phyloP scores from a whole-genome alignment of 2,888 invertebrate genomes.

The Nysson spinosus region DNA sequence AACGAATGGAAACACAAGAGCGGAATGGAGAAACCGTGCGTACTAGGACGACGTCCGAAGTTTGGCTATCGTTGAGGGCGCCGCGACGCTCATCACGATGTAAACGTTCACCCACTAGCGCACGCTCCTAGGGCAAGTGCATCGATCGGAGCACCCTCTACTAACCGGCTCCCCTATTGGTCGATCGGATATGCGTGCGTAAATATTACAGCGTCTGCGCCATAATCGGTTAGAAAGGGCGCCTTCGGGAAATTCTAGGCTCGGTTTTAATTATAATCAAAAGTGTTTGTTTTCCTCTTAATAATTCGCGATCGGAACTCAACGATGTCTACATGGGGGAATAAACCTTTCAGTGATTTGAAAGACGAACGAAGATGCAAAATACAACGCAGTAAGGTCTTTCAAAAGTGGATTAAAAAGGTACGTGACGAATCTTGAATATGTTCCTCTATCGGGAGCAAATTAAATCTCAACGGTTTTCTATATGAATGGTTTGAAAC shows the following conservation, averaged over 20 bases:
- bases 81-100: conserved; percentile 46
- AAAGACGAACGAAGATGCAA: too few relatives aligned
- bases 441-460: too few relatives aligned
- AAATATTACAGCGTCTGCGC: not conserved
- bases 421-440: too few relatives aligned
- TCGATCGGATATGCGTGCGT: conserved; percentile 20
- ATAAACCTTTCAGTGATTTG: too few relatives aligned
- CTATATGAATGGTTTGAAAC: too few relatives aligned
- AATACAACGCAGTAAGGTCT: too few relatives aligned
- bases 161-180: conserved; percentile 48
- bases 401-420: too few relatives aligned
- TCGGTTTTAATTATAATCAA: too few relatives aligned
- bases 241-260: conserved; percentile 21
- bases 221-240: conserved; percentile 41
- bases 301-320: too few relatives aligned
- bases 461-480: too few relatives aligned
- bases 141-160: conserved; percentile 63
- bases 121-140: conserved; percentile 44
- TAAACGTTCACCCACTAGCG: conserved; percentile 43
- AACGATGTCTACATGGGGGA: too few relatives aligned
- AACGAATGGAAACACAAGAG: not conserved
- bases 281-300: too few relatives aligned
- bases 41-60: conserved; percentile 18
- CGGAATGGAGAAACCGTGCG: conserved; percentile 10
- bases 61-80: conserved; percentile 13